These are phyloP conservation scores for Drosophila greeni DNA, from an alignment of 2,888 invertebrate genomes.

Conservation along the genomic window DNA sequence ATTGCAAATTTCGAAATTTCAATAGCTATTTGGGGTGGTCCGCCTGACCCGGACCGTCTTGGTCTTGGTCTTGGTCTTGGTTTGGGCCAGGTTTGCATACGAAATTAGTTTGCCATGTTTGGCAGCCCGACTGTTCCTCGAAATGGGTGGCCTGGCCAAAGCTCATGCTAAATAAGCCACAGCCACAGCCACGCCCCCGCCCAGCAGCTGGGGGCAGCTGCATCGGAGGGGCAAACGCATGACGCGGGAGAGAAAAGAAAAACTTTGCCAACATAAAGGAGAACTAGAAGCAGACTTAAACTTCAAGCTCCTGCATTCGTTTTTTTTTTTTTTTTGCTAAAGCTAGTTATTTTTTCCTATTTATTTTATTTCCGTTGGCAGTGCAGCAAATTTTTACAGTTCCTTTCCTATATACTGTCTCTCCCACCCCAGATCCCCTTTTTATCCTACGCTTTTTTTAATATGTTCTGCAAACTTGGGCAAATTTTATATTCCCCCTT, in stretches of 20 bases:
- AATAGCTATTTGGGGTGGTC: constrained; percentile 60
- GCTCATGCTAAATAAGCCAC: constrained; percentile 70
- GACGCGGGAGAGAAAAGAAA: constrained; percentile 14
- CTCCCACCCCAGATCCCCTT: constrained; percentile 9
- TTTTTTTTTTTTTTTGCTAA: constrained; percentile 35
- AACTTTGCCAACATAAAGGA: constrained; percentile 39
- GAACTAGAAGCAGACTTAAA: constrained; percentile 36
- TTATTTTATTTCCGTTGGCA: constrained; percentile 69
- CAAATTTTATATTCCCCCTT: constrained; percentile 47
- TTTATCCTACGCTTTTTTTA: constrained; percentile 49
- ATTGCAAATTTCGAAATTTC: constrained; percentile 53
- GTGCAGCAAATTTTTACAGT: constrained; percentile 65
- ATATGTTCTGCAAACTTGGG: constrained; percentile 68
- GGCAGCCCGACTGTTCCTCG: constrained; percentile 39
- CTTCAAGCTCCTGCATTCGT: constrained; percentile 34
- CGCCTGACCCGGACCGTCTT: constrained; percentile 19
- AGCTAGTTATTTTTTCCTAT: constrained; percentile 53
- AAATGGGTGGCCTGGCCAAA: constrained; percentile 51
- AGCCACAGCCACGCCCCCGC: constrained; percentile 55
- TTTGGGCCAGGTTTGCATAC: constrained; percentile 67
- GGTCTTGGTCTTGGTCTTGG: constrained; percentile 11
- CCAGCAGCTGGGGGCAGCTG: constrained; percentile 39
- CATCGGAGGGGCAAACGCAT: constrained; percentile 16
- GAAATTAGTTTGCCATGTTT: constrained; percentile 70
- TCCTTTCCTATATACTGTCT: constrained; percentile 42